Evolutionary conservation across 2,113 vertebrate species (phyloP).

Genomic region (Dipodomys spectabilis): DNA sequence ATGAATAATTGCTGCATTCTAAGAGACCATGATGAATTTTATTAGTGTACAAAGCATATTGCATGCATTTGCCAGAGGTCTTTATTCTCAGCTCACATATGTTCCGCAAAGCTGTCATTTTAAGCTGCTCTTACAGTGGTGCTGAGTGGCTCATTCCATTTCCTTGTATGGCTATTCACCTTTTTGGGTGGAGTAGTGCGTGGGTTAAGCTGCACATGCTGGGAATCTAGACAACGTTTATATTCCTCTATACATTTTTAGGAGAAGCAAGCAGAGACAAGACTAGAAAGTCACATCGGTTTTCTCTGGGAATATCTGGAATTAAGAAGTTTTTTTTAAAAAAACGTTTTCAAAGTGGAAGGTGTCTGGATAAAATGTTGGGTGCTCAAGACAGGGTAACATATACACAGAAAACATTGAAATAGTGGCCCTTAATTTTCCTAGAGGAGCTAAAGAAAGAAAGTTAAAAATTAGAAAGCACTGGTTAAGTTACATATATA

Average conservation of each 20-base stretch:
- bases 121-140: slow-evolving; percentile 60
- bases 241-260: slow-evolving; percentile 57
- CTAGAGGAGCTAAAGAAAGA: slow-evolving; percentile 5
- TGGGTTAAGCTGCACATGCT: slow-evolving; percentile 54
- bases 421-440: slow-evolving; percentile 30
- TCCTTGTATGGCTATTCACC: slow-evolving; percentile 71
- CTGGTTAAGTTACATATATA: neutral
- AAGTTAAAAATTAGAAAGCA: slow-evolving; percentile 18
- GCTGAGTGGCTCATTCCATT: slow-evolving; percentile 60
- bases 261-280: slow-evolving; percentile 45
- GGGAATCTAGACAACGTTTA: slow-evolving; percentile 61
- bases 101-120: slow-evolving; percentile 77
- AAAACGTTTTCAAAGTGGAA: slow-evolving; percentile 57
- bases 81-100: slow-evolving; percentile 81
- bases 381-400: neutral
- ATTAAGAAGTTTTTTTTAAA: slow-evolving; percentile 59
- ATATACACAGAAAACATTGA: slow-evolving; percentile 17
- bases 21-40: slow-evolving; percentile 68
- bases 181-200: slow-evolving; percentile 51
- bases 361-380: slow-evolving; percentile 17
- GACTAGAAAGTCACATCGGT: slow-evolving; percentile 50
- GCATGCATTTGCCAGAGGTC: slow-evolving; percentile 77
- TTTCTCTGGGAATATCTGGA: slow-evolving; percentile 46
- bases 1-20: slow-evolving; percentile 73
- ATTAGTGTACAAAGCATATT: slow-evolving; percentile 77